Percentiles rank a stretch among this genome's conserved stretches.
phyloP scores from a whole-genome alignment of 2,797 vertebrate species.

The Sebastes hopkinsi region DNA sequence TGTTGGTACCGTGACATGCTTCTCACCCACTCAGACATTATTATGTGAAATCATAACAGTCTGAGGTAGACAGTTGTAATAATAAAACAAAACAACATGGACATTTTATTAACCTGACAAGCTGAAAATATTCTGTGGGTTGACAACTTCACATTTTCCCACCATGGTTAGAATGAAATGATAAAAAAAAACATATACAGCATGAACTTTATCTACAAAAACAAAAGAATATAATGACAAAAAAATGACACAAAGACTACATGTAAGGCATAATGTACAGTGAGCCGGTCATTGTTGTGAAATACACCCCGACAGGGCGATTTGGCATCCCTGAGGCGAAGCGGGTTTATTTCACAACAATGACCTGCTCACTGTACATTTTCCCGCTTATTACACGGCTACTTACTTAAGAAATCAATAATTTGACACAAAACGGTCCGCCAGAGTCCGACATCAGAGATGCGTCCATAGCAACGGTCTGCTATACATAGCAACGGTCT shows the following conservation, averaged over 20 bases:
- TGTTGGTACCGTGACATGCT: not conserved
- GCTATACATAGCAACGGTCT: no score
- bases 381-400: no score
- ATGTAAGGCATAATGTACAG: no score
- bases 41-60: not conserved
- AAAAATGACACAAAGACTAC: not conserved
- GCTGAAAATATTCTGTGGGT: not conserved
- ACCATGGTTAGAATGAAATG: not conserved
- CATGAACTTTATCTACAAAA: not conserved
- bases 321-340: accelerated
- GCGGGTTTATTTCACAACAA: no score
- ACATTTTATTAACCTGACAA: not conserved
- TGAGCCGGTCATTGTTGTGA: no score
- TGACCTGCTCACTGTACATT: no score
- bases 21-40: not conserved
- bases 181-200: not conserved
- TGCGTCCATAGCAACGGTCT: no score
- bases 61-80: not conserved
- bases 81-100: not conserved
- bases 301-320: no score
- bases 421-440: no score
- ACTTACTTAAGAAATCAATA: no score
- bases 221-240: not conserved
- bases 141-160: not conserved
- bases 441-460: no score